Evolutionary conservation across 2,797 vertebrate genomes (phyloP).

Genomic region (Picus viridis): DNA sequence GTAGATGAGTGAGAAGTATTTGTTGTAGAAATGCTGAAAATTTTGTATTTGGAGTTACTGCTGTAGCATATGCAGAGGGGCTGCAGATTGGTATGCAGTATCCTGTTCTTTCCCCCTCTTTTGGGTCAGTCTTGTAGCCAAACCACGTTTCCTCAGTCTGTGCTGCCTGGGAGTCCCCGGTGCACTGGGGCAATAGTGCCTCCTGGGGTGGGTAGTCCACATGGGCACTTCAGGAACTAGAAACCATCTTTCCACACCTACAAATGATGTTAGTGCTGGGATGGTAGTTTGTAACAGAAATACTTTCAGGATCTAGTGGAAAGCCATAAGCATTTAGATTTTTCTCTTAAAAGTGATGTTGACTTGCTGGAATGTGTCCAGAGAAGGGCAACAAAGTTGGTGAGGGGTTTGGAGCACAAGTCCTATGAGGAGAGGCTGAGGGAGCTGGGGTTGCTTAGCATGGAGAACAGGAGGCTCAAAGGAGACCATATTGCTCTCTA

Average conservation of each 20-base stretch:
- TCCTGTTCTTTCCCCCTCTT: neutral
- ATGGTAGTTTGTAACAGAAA: neutral
- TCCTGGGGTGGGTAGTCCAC: neutral
- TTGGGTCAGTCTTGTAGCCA: neutral
- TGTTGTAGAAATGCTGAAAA: slow-evolving; percentile 1
- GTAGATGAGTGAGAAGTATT: neutral
- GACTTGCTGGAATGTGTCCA: no score
- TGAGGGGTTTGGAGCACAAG: no score
- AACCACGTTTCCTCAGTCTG: neutral
- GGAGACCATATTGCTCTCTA: no score
- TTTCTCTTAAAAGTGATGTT: neutral
- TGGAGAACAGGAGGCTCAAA: no score
- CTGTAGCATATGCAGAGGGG: neutral
- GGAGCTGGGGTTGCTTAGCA: no score
- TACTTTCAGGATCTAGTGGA: neutral
- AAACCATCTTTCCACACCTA: neutral
- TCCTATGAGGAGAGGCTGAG: no score
- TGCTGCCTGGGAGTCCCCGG: accelerated
- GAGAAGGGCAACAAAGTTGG: no score
- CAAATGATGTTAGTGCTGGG: neutral
- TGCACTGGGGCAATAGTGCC: accelerated
- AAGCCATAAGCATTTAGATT: neutral
- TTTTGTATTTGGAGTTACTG: neutral
- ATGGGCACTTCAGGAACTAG: neutral
- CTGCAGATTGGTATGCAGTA: neutral